Base-by-base conservation (phyloP, 1,140 invertebrate genomes). In the Leucophenga varia region DNA sequence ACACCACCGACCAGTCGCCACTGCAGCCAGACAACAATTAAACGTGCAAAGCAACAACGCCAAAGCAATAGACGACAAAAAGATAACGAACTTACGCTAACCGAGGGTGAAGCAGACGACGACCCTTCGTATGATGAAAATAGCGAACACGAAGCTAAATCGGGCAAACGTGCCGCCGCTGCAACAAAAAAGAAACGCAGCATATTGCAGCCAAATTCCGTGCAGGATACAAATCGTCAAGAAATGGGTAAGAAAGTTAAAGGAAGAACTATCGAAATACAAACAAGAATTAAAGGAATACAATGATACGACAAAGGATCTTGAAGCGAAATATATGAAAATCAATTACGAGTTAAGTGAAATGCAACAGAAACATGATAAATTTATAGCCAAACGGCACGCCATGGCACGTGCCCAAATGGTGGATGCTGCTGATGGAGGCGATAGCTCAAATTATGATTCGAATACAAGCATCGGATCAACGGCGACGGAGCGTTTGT, bases 321-420 rank as follows among this genome's bases (percentile, higher is more conserved):
- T 72, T 43, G 69, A 72, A 35, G 64, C 59, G 31, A 72, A 72
- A 39, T 72, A 72, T 35, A 59, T 70, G 61, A 69, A 58, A 20
- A 72, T 72, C 36, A 72, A 72, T 13, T 43, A 42, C 10, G 69
- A 72, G 35, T 52, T 72, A 8, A 57, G 40, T 47, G 69, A 67
- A 36, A 72, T 72, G 69, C 59, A 72, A 22, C 61, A 64, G 39
- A 72, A 72, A 34, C 64, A 72, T 35, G 40, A 64, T 12, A 47
- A 59, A 0, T 69, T 67, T 22, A 59, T 59, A 7, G 37, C 35
- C 36, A 40, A 44, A 2, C 31, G 56, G 21, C 31, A 1, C 43
- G 44, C n/a, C n/a, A n/a, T 13, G 20, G 32, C 7, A 21, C 41
- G 12, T 32, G 36, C 8, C 7, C 16, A 2, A 39, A 49, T 3